Conservation (phyloP, 2,888 invertebrate genomes). For the Temnothorax ravouxi region DNA sequence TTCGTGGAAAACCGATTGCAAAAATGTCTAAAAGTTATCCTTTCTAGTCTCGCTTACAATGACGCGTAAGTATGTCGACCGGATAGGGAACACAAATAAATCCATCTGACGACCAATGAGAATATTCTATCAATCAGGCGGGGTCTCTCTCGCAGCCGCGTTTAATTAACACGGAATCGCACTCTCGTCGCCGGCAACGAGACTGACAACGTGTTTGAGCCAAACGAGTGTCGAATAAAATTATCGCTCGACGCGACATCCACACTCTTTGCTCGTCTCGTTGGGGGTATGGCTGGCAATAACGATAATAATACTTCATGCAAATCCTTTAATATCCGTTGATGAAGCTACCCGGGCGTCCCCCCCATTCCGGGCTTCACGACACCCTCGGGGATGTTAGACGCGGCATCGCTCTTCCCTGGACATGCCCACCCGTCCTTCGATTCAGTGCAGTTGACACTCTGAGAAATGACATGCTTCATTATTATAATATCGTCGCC, state of each 20-base stretch:
- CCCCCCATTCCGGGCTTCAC: slow-evolving; percentile 77
- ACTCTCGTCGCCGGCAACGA: slow-evolving; percentile 66
- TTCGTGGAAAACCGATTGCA: neutral
- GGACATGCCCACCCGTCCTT: slow-evolving; percentile 81
- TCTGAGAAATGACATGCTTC: slow-evolving; percentile 85
- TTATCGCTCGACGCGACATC: slow-evolving; percentile 68
- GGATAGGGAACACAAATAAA: slow-evolving; percentile 48
- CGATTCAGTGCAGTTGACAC: slow-evolving; percentile 86
- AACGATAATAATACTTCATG: slow-evolving; percentile 85
- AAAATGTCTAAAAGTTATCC: neutral
- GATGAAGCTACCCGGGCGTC: slow-evolving; percentile 82
- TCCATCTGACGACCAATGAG: slow-evolving; percentile 48
- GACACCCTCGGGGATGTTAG: slow-evolving; percentile 83
- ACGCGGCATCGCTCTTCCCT: slow-evolving; percentile 76
- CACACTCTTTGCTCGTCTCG: slow-evolving; percentile 63
- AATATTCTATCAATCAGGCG: slow-evolving; percentile 53
- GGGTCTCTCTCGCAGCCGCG: slow-evolving; percentile 36
- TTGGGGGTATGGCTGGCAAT: slow-evolving; percentile 79
- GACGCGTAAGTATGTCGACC: slow-evolving; percentile 17
- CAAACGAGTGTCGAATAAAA: slow-evolving; percentile 72
- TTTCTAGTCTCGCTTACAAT: neutral
- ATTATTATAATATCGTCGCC: slow-evolving; percentile 82
- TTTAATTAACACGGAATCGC: slow-evolving; percentile 73
- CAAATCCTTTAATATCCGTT: slow-evolving; percentile 86
- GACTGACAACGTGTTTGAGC: slow-evolving; percentile 68